Evolutionary conservation across 2,797 vertebrate genomes (phyloP).

Genomic region (Fistularia tabacaria): DNA sequence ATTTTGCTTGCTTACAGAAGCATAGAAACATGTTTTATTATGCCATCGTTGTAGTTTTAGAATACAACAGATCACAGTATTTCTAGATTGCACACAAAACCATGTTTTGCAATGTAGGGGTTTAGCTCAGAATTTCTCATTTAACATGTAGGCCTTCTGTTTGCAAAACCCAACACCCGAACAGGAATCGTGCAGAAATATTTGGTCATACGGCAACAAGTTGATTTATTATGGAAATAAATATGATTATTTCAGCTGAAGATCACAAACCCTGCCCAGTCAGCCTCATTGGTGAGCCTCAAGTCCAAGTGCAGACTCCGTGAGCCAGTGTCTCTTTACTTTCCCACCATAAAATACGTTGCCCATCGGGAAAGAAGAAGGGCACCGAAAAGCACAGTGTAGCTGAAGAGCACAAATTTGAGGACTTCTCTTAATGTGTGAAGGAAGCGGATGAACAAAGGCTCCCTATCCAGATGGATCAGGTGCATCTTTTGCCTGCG

Average conservation of each 20-base stretch:
- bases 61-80: constrained; percentile 2
- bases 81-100: constrained; percentile 16
- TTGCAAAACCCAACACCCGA: too few relatives aligned
- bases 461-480: constrained; percentile 69
- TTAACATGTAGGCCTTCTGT: neutral
- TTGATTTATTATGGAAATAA: constrained; percentile 1
- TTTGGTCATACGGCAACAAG: too few relatives aligned
- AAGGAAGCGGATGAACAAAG: constrained; percentile 83
- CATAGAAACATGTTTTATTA: constrained; percentile 11
- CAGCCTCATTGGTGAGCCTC: constrained; percentile 22
- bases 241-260: constrained; percentile 3
- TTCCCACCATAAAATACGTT: constrained; percentile 91
- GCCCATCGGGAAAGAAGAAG: constrained; percentile 93
- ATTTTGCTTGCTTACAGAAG: constrained; percentile 5
- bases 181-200: too few relatives aligned
- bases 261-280: constrained; percentile 13
- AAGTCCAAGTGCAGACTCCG: constrained; percentile 13
- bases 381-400: constrained; percentile 90
- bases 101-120: constrained; percentile 7
- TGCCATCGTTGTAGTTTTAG: constrained; percentile 14
- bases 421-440: constrained; percentile 88
- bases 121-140: neutral
- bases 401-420: constrained; percentile 92
- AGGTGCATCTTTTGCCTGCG: constrained; percentile 49
- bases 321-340: constrained; percentile 45